A percentile compares a stretch with the other conserved stretches of the same genome.
phyloP scores from a whole-genome alignment of 2,797 vertebrate genomes.

The Rhabdomys pumilio region DNA sequence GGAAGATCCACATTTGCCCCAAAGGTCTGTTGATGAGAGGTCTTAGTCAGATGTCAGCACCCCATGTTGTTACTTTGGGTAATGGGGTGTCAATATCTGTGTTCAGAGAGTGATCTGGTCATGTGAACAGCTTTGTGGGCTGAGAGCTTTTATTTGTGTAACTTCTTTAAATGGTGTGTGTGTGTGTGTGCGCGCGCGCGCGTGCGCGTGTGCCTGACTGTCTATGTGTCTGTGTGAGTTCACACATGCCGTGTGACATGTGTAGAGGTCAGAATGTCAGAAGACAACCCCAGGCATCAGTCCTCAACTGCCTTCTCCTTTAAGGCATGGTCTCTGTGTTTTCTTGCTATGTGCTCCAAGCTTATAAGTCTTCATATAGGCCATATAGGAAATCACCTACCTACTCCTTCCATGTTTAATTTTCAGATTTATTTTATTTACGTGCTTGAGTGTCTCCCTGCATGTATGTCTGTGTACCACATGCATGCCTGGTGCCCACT shows the following conservation, averaged over 20 bases:
- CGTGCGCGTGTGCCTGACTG: background rate
- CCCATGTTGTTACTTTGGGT: rapidly evolving
- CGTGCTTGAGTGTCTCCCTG: background rate
- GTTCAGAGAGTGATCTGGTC: background rate
- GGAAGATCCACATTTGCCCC: background rate
- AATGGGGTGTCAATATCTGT: background rate
- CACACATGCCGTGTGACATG: background rate
- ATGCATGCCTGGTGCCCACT: background rate
- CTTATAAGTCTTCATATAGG: background rate
- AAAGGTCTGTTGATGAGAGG: background rate
- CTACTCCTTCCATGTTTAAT: background rate
- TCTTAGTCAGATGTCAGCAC: background rate
- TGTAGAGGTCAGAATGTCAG: background rate
- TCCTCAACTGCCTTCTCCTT: background rate
- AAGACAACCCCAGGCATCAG: background rate
- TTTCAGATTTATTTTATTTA: background rate
- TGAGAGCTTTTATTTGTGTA: background rate
- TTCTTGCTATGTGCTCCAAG: background rate
- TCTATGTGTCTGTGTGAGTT: background rate
- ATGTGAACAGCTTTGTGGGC: background rate
- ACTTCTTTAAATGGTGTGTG: background rate
- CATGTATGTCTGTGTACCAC: background rate
- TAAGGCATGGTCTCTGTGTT: background rate
- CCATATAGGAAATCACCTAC: no score
- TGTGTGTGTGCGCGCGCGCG: background rate